phyloP scores from a whole-genome alignment of 2,113 vertebrate genomes.

The Prietella phreatophila region DNA sequence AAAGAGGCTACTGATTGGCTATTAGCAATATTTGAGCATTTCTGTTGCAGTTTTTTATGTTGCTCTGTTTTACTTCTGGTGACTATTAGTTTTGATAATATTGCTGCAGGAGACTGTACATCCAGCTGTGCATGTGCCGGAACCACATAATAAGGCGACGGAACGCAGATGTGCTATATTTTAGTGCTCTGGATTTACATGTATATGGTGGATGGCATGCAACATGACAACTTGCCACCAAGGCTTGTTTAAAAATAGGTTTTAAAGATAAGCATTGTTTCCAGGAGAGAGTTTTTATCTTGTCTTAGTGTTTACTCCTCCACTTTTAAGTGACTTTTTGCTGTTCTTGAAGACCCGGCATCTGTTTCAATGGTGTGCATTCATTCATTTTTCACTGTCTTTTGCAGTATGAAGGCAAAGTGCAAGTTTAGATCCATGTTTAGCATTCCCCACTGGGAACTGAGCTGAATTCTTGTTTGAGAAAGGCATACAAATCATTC shows the following conservation, averaged over 20 bases:
- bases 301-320: neutral
- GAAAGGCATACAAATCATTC: neutral
- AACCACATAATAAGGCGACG: no score
- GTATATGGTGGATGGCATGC: neutral
- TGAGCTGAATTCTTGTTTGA: conserved; percentile 25
- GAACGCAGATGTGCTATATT: no score
- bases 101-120: no score
- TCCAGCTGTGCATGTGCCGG: no score
- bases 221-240: neutral
- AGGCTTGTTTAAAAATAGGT: neutral
- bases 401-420: neutral
- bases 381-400: conserved; percentile 30
- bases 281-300: neutral
- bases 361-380: conserved; percentile 28
- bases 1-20: no score
- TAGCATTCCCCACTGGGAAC: conserved; percentile 30
- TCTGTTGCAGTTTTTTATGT: no score
- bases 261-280: neutral
- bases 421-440: conserved; percentile 35
- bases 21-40: no score
- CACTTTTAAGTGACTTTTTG: neutral
- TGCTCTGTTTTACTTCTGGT: no score
- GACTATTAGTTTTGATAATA: no score
- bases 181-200: neutral
- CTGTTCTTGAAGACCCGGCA: neutral